Evolutionary conservation across 2,888 invertebrate genomes (phyloP).

Genomic region (Melanotus villosus): DNA sequence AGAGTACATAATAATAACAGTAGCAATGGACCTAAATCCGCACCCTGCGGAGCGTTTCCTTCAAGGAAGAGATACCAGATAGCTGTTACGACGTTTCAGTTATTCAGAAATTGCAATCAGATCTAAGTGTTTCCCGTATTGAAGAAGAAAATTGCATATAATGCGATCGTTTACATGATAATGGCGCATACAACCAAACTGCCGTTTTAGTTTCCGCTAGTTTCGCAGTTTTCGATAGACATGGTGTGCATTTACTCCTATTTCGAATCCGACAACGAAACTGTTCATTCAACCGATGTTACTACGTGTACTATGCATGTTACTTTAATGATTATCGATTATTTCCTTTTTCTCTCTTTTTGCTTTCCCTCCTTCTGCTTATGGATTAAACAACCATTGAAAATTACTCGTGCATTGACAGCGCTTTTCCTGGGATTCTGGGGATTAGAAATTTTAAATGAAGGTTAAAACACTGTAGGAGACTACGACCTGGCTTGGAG

Average conservation of each 20-base stretch:
- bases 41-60: slow-evolving; percentile 51
- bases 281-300: no score
- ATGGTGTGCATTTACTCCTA: neutral
- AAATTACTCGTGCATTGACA: no score
- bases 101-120: slow-evolving; percentile 35
- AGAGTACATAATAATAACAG: slow-evolving; percentile 43
- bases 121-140: slow-evolving; percentile 25
- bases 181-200: slow-evolving; percentile 15
- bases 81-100: slow-evolving; percentile 31
- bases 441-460: no score
- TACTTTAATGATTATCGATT: no score
- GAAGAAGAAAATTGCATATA: slow-evolving; percentile 38
- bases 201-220: slow-evolving; percentile 5
- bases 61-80: slow-evolving; percentile 37
- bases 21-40: slow-evolving; percentile 50
- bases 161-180: slow-evolving; percentile 37
- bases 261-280: no score
- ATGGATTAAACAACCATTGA: no score
- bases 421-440: no score
- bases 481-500: no score
- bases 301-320: no score
- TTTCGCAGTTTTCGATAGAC: slow-evolving; percentile 1
- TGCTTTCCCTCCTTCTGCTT: no score
- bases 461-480: no score
- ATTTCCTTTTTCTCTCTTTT: no score